Conservation (phyloP, 2,797 vertebrate genomes). For the Hypotaenidia okinawae region DNA sequence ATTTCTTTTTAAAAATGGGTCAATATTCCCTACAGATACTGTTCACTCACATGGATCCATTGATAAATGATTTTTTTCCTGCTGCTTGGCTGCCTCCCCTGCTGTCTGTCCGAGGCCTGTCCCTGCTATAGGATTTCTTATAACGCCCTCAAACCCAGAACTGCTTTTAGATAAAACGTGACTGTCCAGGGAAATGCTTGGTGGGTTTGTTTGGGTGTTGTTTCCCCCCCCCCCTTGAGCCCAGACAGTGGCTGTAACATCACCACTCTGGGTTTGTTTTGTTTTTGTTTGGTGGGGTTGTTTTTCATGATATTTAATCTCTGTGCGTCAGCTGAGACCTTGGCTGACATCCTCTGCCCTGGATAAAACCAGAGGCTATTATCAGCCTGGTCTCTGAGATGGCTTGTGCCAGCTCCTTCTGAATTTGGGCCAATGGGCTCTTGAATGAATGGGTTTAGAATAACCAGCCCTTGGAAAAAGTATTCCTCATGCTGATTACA, state of each 20-base stretch:
- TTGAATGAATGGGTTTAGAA: constrained; percentile 6
- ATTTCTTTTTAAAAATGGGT: not conserved
- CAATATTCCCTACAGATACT: not conserved
- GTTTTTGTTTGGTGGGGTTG: not conserved
- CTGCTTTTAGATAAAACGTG: not conserved
- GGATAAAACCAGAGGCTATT: constrained; percentile 14
- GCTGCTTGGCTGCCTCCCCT: not conserved
- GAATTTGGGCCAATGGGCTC: constrained; percentile 7
- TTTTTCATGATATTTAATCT: not conserved
- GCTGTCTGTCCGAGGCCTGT: not conserved
- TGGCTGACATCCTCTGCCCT: not conserved
- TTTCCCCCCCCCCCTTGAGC: not conserved
- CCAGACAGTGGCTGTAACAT: not conserved
- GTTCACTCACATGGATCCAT: not conserved
- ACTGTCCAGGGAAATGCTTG: not conserved
- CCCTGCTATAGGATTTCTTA: not conserved
- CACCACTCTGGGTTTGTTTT: not conserved
- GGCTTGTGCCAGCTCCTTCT: not conserved
- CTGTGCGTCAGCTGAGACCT: not conserved
- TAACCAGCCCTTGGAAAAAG: not conserved
- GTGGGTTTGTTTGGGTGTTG: not conserved
- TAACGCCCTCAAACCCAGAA: not conserved
- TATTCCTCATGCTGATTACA: not conserved
- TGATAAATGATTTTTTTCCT: not conserved
- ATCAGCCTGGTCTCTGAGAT: not conserved